A percentile compares a stretch with the other conserved stretches of the same genome.
Evolutionary conservation across 2,797 vertebrate species (phyloP).

Genomic region (Crax fasciolata): DNA sequence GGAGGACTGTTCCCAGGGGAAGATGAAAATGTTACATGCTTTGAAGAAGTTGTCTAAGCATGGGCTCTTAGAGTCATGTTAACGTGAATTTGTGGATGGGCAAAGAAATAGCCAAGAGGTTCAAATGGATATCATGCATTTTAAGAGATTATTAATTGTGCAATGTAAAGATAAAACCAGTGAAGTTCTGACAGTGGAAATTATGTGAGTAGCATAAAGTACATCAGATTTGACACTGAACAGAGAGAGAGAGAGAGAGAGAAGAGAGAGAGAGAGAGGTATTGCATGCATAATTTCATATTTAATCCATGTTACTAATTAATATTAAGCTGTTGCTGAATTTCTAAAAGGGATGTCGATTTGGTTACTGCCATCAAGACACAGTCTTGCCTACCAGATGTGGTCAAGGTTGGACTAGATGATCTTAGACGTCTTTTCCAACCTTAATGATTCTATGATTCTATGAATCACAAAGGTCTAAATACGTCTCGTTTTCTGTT

Average conservation of each 20-base stretch:
- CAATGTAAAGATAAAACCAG: slow-evolving; percentile 23
- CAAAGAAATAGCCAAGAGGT: background rate
- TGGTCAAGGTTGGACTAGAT: background rate
- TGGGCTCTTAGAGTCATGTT: background rate
- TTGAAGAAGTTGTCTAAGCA: background rate
- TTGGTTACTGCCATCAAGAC: background rate
- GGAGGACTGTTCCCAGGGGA: background rate
- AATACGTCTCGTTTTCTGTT: background rate
- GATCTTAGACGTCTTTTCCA: too few species aligned
- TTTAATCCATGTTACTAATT: slow-evolving; percentile 5
- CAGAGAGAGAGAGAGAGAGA: background rate
- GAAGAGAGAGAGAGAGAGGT: background rate
- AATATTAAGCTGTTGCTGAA: slow-evolving; percentile 3
- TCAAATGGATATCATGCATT: background rate
- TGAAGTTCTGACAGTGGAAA: slow-evolving; percentile 36
- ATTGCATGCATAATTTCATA: slow-evolving; percentile 5
- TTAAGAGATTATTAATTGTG: slow-evolving; percentile 6
- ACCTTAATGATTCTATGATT: too few species aligned
- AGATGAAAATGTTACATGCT: background rate
- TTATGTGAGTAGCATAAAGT: background rate
- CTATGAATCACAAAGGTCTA: background rate
- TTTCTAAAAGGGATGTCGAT: slow-evolving; percentile 8
- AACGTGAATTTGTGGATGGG: background rate
- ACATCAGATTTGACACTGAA: background rate
- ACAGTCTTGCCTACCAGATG: background rate